Conservation (phyloP, 1,140 invertebrate species). For the Anastatus disparis region DNA sequence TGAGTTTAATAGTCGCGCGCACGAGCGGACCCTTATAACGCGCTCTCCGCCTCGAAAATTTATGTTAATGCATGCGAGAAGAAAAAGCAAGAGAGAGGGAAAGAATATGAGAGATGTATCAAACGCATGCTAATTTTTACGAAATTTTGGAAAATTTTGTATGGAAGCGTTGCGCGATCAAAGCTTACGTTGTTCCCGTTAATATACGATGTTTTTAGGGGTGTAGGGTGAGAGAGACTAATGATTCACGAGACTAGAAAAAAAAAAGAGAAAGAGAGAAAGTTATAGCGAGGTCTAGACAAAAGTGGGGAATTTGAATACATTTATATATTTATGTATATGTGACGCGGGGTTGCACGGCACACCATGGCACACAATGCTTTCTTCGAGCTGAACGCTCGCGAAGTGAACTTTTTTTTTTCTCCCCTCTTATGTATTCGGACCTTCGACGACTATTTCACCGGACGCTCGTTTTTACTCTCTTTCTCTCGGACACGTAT, state of each 20-base stretch:
- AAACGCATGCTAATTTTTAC: conserved; percentile 62
- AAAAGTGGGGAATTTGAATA: conserved; percentile 37
- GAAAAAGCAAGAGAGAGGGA: background rate
- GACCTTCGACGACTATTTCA: conserved; percentile 40
- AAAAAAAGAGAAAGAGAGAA: background rate
- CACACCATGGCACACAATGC: conserved; percentile 14
- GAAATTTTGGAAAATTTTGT: conserved; percentile 64
- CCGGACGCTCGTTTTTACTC: conserved; percentile 1
- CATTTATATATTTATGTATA: conserved; percentile 40
- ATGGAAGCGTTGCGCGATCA: no score
- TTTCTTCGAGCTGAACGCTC: conserved; percentile 24
- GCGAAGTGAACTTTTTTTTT: conserved; percentile 27
- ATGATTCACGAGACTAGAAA: conserved; percentile 50
- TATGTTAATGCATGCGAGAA: conserved; percentile 33
- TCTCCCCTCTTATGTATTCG: background rate
- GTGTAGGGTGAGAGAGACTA: conserved; percentile 7
- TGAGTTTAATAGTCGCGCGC: conserved; percentile 17
- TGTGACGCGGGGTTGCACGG: conserved; percentile 33
- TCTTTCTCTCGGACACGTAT: conserved; percentile 25
- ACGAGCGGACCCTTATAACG: no score
- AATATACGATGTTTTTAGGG: background rate
- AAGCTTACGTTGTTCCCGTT: no score
- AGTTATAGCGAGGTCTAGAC: conserved; percentile 35
- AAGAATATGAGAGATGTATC: background rate
- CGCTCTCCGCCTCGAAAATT: conserved; percentile 34